A percentile compares a stretch with the other conserved stretches of the same genome.
Evolutionary conservation across 2,797 vertebrate species (phyloP).

Genomic region (Sparus aurata): DNA sequence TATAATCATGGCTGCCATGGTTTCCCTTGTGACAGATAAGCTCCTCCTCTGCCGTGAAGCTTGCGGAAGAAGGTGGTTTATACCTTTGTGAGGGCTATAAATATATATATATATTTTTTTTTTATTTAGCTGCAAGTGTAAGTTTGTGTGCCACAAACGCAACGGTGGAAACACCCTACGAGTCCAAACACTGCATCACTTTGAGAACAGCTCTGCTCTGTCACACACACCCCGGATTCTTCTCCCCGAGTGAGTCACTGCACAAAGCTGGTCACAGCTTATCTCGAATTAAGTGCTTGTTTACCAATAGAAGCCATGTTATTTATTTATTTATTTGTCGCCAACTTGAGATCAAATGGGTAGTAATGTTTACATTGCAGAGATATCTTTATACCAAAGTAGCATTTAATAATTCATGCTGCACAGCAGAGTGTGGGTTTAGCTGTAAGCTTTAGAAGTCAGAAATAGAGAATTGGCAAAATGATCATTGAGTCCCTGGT

Average conservation of each 20-base stretch:
- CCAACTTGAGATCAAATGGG: slow-evolving; percentile 48
- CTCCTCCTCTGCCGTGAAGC: slow-evolving; percentile 47
- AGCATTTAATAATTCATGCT: slow-evolving; percentile 24
- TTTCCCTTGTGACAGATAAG: slow-evolving; percentile 58
- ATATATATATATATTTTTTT: slow-evolving; percentile 14
- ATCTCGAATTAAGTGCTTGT: slow-evolving; percentile 54
- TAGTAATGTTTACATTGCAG: slow-evolving; percentile 48
- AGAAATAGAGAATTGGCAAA: slow-evolving; percentile 12
- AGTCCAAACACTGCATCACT: slow-evolving; percentile 12
- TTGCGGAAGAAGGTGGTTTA: slow-evolving; percentile 37
- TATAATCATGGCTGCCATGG: slow-evolving; percentile 48
- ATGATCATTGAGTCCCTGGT: neutral
- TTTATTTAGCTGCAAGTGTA: slow-evolving; percentile 6
- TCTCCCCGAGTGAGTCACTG: slow-evolving; percentile 46
- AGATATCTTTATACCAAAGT: slow-evolving; percentile 31
- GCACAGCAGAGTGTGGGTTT: slow-evolving; percentile 8
- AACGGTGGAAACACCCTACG: slow-evolving; percentile 14
- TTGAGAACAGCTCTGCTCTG: slow-evolving; percentile 42
- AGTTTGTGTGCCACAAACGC: slow-evolving; percentile 28
- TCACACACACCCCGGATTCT: slow-evolving; percentile 30
- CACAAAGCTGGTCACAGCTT: slow-evolving; percentile 55
- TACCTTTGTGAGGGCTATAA: slow-evolving; percentile 45
- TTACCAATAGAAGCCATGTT: slow-evolving; percentile 54
- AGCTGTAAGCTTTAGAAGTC: neutral
- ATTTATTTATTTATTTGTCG: slow-evolving; percentile 53